Evolutionary conservation across 2,888 invertebrate species (phyloP), one percentile per base, ranked within the genome.

Genomic region (Pomacea canaliculata): DNA sequence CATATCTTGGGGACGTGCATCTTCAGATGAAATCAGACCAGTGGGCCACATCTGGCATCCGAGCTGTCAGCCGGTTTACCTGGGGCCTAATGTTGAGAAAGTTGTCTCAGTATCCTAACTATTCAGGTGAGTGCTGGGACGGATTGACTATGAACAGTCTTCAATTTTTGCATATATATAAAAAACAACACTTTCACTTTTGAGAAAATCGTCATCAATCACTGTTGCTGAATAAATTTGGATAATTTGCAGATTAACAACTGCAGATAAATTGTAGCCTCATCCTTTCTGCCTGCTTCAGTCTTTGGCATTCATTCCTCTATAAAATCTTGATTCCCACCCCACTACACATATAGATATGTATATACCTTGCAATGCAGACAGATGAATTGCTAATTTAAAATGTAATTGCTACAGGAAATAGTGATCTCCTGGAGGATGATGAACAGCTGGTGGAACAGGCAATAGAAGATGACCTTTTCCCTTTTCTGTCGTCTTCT

Each of bases 361-460:
- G 16, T 37, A 16, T 56, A 56, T 56, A 13, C 16, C 51, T 56
- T 56, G 37, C 4, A 37, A 37, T 37, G 37, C 37, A 37, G 5
- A 37, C 37, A 37, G 5, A 37, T 5, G 37, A 5, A 37, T 37
- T 37, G 37, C 37, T 27, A 37, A 4, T 67, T 27, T 37, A 18
- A 67, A 23, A 16, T 27, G 4, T 69, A 46, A 46, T 16, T 56
- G n/a, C 7, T 76, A 23, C 60, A 69, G 79, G 75, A n/a, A 68
- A 75, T 10, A 73, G 73, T 68, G 80, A 78, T 18, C 72, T 76
- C 37, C 72, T 78, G 76, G 95, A 95, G 83, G 94, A 95, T 82
- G 97, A 97, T 88, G 97, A 97, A 86, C 92, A 93, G 80, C 91
- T 96, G 0, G 93, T 96, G 1, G 96, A 96, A 85, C 93, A 94